Base-by-base conservation (phyloP, 1,140 invertebrate genomes). In the Formica selysi region DNA sequence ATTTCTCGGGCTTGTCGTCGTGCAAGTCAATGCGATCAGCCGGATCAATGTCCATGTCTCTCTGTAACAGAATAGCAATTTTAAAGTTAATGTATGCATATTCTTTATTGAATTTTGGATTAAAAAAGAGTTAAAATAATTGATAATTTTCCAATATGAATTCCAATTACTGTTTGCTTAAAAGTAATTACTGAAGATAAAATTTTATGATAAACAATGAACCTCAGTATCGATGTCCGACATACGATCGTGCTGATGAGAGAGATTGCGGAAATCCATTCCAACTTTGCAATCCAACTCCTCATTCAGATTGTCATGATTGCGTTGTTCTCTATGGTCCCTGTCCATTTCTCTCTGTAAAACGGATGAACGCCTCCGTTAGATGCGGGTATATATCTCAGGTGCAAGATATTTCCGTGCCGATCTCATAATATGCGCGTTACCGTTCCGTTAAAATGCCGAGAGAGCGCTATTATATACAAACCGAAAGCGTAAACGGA, bases 331-430 rank as follows among this genome's bases (percentile, higher is more conserved):
- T 87, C 91, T 92, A 65, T 88, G 90, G 76, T 94, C 93, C 67
- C 93, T 93, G 64, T 94, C 94, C 93, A 94, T 94, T 87, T 92
- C 92, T 91, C 54, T 90, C 92, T 94, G 83, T 13, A 90, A 92
- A 86, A 91, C 29, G 85, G 76, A 86, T 85, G 54, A 19, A 29
- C 54, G 67, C 68, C 79, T 83, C 79, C 79, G 68, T 83, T 79
- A 86, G 74, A 79, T 22, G 32, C 38, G 38, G 6, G 13, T 36
- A 57, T 19, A 29, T 32, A 64, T 64, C 51, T 29, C 70, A 62
- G 41, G 38, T 64, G 36, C 22, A 67, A 85, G 54, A 88, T 76
- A 86, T 65, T 89, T 76, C 51, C 67, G 22, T 57, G 13, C 29
- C 62, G 54, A 88, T 36, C 68, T 80, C 68, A 76, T 26, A 54